These are phyloP conservation scores for Myocastor coypus DNA, from an alignment of 2,113 vertebrate species.

Conservation along the genomic window DNA sequence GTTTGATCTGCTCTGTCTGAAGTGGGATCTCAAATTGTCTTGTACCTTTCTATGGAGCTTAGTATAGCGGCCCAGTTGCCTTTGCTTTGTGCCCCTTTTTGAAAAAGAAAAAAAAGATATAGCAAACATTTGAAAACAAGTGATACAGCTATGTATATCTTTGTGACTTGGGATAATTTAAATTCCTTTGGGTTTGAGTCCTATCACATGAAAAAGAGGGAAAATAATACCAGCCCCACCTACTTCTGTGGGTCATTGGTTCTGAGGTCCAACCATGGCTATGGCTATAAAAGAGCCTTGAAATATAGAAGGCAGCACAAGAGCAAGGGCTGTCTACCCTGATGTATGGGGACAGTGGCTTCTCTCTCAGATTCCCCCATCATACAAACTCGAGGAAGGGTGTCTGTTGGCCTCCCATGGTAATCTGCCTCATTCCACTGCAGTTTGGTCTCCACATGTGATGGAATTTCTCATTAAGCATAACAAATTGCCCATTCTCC, in stretches of 20 bases:
- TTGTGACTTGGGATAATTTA: slow-evolving; percentile 9
- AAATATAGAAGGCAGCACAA: neutral
- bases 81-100: neutral
- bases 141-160: neutral
- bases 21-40: neutral
- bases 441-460: slow-evolving; percentile 40
- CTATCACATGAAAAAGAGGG: neutral
- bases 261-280: neutral
- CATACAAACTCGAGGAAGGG: neutral
- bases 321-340: neutral
- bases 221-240: neutral
- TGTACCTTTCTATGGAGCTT: neutral
- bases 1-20: neutral
- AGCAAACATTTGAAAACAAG: slow-evolving; percentile 14
- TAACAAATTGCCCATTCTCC: slow-evolving; percentile 59
- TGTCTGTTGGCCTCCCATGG: slow-evolving; percentile 41
- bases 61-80: neutral
- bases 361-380: neutral
- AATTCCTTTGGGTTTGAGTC: neutral
- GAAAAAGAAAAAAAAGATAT: neutral
- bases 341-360: neutral
- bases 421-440: neutral
- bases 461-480: slow-evolving; percentile 35
- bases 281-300: neutral
- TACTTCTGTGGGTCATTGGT: neutral